Base-by-base conservation (phyloP, 2,797 vertebrate genomes). In the Chaetodon trifasciatus region DNA sequence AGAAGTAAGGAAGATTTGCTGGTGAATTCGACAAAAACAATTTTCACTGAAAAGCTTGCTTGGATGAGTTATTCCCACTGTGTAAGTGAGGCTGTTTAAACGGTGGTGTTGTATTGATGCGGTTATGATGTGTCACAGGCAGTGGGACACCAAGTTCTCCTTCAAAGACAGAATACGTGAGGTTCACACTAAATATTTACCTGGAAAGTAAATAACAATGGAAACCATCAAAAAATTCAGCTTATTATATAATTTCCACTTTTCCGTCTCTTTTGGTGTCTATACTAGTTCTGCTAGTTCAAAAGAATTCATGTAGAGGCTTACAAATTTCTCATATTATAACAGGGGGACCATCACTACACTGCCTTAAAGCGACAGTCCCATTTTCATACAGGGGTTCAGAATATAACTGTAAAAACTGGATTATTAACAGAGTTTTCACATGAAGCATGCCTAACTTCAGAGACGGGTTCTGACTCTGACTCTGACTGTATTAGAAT, bases 161-260 rank as follows among this genome's bases (percentile, higher is more conserved):
- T 65, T 78, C 57, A 78, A 50, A 76, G 23, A 15, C 24, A 37
- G 6, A 55, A 32, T 19, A 11, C 0, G 24, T 49, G 8, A 0
- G n/a, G 40, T 66, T 61, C 57, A 23, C 16, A 16, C 58, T 61
- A 83, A 81, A 81, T 79, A 77, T 69, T 81, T 56, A 74, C 70
- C 35, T 23, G 58, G 28, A 47, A 77, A 66, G 65, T 60, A 53
- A 77, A 56, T 50, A 11, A 50, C 6, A 1, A 73, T 55, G 42
- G 47, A 24, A 78, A 19, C 49, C 23, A 37, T 21, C 40, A 50
- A n/a, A n/a, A n/a, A 69, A 47, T 24, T 40, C 28, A 47, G 17
- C 11, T 35, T 37, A 39, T 56, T 16, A 70, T 17, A 35, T 61
- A 1, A 66, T 67, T 58, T 61, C 37, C n/a, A 24, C 35, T 68